These are phyloP conservation scores for Drosophila acutilabella DNA, from an alignment of 2,888 invertebrate genomes.

Conservation along the genomic window DNA sequence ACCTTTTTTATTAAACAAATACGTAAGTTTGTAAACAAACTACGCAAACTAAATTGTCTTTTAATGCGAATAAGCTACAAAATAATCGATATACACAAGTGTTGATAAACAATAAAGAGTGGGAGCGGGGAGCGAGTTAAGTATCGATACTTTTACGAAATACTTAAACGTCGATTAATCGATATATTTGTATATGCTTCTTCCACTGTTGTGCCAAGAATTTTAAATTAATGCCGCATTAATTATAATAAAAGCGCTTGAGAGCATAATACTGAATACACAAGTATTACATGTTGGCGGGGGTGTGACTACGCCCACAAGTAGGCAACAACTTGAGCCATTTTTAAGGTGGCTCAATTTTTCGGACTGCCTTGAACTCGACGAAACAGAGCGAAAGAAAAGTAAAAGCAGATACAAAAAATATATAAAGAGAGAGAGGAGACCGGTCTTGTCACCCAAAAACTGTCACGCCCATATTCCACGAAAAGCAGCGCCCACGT, in stretches of 20 bases:
- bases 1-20: neutral
- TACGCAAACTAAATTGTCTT: too few species aligned
- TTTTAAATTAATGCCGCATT: neutral
- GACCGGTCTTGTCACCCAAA: conserved; percentile 26
- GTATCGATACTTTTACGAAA: neutral
- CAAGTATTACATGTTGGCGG: conserved; percentile 22
- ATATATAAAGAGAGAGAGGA: conserved; percentile 12
- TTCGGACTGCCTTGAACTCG: conserved; percentile 68
- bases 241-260: conserved; percentile 22
- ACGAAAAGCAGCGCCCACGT: neutral
- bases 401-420: conserved; percentile 59
- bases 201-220: too few species aligned
- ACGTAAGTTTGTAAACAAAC: too few species aligned
- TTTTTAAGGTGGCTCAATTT: conserved; percentile 27
- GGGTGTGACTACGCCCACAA: conserved; percentile 57
- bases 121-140: neutral
- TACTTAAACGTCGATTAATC: neutral
- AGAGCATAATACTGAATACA: conserved; percentile 41
- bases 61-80: too few species aligned
- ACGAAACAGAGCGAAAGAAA: conserved; percentile 40
- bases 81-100: neutral
- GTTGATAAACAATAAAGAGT: too few species aligned
- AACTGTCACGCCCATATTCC: conserved; percentile 30
- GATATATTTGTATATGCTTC: neutral
- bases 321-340: conserved; percentile 28